Evolutionary conservation across 64 coral and sea anemone genomes (phyloP), one percentile per base, ranked within the genome.

Genomic region (Pocillopora verrucosa): DNA sequence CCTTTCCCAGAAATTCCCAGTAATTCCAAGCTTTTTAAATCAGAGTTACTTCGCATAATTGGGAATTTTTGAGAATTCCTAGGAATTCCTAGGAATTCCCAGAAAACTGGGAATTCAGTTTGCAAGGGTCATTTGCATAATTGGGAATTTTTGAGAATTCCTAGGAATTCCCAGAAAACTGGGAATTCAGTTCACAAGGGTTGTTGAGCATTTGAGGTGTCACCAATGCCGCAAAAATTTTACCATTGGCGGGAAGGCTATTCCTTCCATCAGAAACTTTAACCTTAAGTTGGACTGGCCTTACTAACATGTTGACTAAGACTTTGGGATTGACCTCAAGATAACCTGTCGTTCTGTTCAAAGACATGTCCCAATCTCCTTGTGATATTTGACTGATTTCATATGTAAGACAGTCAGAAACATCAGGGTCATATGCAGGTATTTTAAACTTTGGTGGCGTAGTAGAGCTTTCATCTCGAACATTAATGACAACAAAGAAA

Each of bases 361-460:
- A 63, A 58, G 56, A 83, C 14, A 99, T 45, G 41, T 45, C 93
- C 91, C 89, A 95, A 17, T 93, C 90, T 10, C 89, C 87, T 61
- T 91, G 88, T 10, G 90, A 91, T 17, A 89, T 79, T 13, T 75
- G 76, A 0, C 19, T 13, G 10, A 95, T 91, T 12, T 86, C 37
- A 79, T 92, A 99, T 2, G 25, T 64, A 11, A 99, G 89, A 88
- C 19, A 72, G 36, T 90, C 94, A 88, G 85, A 80, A 1, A 93
- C 89, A 82, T 99, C 97, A 11, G 97, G 97, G 61, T 99, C 97
- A 59, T 91, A 99, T 2, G 97, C 97, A 36, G 97, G 97, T 20
- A 99, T 99, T 80, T 79, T 99, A 74, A 93, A 99, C 19, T 88
- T 80, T 10, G 94, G 88, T 22, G 89, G 88, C 22, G 84, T 85